Evolutionary conservation across 1,140 invertebrate species (phyloP).

Genomic region (Delia radicum): DNA sequence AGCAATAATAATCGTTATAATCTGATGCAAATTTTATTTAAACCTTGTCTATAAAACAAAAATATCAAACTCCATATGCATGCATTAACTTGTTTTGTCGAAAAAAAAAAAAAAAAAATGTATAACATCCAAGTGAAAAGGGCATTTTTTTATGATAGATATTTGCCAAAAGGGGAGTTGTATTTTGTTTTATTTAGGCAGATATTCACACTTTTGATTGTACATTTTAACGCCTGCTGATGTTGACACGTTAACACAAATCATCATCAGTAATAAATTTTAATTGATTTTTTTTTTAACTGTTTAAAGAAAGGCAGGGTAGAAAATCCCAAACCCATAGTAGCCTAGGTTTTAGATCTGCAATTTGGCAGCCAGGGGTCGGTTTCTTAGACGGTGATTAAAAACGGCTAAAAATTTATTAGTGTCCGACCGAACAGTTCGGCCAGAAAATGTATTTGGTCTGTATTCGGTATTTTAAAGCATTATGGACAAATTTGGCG

Average conservation of each 20-base stretch:
- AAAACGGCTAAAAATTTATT: too few relatives aligned
- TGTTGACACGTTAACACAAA: constrained; percentile 6
- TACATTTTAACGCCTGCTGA: constrained; percentile 4
- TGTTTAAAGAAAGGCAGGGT: too few relatives aligned
- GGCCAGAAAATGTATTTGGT: too few relatives aligned
- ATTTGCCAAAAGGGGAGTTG: not conserved
- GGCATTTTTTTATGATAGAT: not conserved
- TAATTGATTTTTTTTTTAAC: constrained; percentile 7
- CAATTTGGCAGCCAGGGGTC: too few relatives aligned
- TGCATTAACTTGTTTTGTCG: not conserved
- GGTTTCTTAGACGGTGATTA: too few relatives aligned
- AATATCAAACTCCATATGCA: not conserved
- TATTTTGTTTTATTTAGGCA: not conserved
- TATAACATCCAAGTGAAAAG: not conserved
- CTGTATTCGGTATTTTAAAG: too few relatives aligned
- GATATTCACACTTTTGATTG: not conserved
- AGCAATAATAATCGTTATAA: not conserved
- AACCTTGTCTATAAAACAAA: not conserved
- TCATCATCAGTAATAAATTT: constrained; percentile 18
- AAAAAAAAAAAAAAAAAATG: not conserved
- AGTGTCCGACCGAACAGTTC: too few relatives aligned
- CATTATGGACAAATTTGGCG: too few relatives aligned
- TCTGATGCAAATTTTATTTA: constrained; percentile 4
- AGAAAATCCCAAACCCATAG: too few relatives aligned
- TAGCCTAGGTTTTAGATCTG: too few relatives aligned